Percentiles rank a stretch among this genome's conserved stretches.
Evolutionary conservation across 2,888 invertebrate species (phyloP).

Genomic region (Dicyrtoma fusca): DNA sequence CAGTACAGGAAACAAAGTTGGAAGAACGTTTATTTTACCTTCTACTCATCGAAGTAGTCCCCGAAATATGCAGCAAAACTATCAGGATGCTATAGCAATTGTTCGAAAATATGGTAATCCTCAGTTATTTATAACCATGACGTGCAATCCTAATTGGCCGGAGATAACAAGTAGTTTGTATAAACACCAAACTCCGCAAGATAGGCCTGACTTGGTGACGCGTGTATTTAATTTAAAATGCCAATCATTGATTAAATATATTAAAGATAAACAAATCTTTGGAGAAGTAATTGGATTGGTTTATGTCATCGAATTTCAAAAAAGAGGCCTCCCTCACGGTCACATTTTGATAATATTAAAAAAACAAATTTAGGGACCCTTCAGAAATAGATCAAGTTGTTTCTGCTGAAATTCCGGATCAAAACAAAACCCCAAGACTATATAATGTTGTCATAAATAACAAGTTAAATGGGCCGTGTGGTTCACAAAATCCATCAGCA

Average conservation of each 20-base stretch:
- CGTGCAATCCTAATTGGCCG: constrained; percentile 26
- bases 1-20: constrained; percentile 28
- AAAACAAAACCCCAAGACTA: constrained; percentile 40
- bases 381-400: constrained; percentile 49
- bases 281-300: constrained; percentile 39
- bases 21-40: constrained; percentile 53
- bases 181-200: background rate
- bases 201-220: constrained; percentile 24
- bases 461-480: constrained; percentile 57
- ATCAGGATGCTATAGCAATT: constrained; percentile 29
- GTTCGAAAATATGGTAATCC: constrained; percentile 4
- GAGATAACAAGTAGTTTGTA: constrained; percentile 14
- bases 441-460: constrained; percentile 38
- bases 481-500: constrained; percentile 29
- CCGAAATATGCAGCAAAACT: constrained; percentile 46
- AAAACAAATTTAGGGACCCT: background rate
- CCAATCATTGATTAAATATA: constrained; percentile 7
- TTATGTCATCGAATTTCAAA: constrained; percentile 54
- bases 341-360: background rate
- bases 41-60: constrained; percentile 40
- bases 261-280: constrained; percentile 4
- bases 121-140: constrained; percentile 27
- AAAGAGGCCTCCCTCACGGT: constrained; percentile 43
- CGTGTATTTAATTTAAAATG: constrained; percentile 14
- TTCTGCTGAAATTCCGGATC: constrained; percentile 55